Conservation (phyloP, 2,797 vertebrate genomes). For the Bradypodion ventrale region DNA sequence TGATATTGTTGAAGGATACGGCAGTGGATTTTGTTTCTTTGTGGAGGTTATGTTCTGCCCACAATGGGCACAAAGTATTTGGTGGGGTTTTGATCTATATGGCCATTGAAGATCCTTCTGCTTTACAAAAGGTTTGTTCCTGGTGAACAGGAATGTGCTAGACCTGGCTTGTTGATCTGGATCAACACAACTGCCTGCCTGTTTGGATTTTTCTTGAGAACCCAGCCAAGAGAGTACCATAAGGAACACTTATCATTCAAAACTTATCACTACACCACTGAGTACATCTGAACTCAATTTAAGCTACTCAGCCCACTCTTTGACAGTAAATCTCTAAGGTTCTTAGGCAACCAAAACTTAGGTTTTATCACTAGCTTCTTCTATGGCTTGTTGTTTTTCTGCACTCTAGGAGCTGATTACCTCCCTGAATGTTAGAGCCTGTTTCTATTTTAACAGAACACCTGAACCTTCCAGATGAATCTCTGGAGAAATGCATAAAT, state of each 20-base stretch:
- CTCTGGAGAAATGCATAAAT: background rate
- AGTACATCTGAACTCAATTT: background rate
- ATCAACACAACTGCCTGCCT: background rate
- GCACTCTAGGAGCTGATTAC: background rate
- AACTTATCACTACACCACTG: background rate
- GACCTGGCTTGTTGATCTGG: background rate
- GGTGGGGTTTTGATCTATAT: background rate
- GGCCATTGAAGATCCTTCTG: background rate
- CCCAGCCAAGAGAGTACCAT: background rate
- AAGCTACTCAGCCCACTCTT: background rate
- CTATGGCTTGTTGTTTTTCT: background rate
- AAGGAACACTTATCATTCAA: background rate
- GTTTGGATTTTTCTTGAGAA: background rate
- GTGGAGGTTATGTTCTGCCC: too few species aligned
- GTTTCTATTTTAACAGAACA: background rate
- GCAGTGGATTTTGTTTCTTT: background rate
- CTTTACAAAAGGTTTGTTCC: background rate
- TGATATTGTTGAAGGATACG: background rate
- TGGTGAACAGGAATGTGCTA: background rate
- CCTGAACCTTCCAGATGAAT: background rate
- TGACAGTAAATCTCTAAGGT: background rate
- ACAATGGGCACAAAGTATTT: background rate
- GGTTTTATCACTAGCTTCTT: background rate
- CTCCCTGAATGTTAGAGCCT: background rate
- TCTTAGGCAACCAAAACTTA: background rate